A percentile compares a stretch with the other conserved stretches of the same genome.
Evolutionary conservation across 2,113 vertebrate species (phyloP).

Genomic region (Meles meles): DNA sequence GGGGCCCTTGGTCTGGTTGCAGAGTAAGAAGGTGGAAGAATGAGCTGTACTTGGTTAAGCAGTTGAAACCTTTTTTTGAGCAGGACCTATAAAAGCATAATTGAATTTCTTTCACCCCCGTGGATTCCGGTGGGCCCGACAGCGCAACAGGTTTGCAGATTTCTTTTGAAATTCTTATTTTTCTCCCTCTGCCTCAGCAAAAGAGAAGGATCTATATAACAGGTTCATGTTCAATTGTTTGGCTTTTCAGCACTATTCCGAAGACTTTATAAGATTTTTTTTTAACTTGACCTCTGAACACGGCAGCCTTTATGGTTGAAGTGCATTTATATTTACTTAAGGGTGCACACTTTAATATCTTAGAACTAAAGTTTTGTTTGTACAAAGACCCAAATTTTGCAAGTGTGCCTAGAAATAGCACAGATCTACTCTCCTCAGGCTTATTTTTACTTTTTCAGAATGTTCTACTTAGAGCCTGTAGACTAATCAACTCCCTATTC

Average conservation of each 20-base stretch:
- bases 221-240: constrained; percentile 46
- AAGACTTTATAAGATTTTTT: constrained; percentile 49
- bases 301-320: constrained; percentile 54
- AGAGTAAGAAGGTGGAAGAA: constrained; percentile 71
- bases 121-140: constrained; percentile 73
- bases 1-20: constrained; percentile 49
- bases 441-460: constrained; percentile 63
- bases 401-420: constrained; percentile 53
- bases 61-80: constrained; percentile 72
- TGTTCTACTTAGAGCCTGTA: constrained; percentile 45
- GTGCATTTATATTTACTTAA: constrained; percentile 61
- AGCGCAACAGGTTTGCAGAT: constrained; percentile 78
- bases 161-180: constrained; percentile 53
- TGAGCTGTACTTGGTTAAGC: constrained; percentile 63
- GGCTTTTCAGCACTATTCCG: constrained; percentile 54
- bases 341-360: constrained; percentile 57
- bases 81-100: constrained; percentile 72
- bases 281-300: constrained; percentile 65
- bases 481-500: constrained; percentile 47
- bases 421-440: constrained; percentile 60
- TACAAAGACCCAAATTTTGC: constrained; percentile 69
- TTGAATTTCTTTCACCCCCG: constrained; percentile 59
- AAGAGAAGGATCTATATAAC: constrained; percentile 4
- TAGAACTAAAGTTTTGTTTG: constrained; percentile 50
- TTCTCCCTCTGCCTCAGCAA: constrained; percentile 51